Conservation (phyloP, 1,140 invertebrate genomes). For the Lucilia cuprina region DNA sequence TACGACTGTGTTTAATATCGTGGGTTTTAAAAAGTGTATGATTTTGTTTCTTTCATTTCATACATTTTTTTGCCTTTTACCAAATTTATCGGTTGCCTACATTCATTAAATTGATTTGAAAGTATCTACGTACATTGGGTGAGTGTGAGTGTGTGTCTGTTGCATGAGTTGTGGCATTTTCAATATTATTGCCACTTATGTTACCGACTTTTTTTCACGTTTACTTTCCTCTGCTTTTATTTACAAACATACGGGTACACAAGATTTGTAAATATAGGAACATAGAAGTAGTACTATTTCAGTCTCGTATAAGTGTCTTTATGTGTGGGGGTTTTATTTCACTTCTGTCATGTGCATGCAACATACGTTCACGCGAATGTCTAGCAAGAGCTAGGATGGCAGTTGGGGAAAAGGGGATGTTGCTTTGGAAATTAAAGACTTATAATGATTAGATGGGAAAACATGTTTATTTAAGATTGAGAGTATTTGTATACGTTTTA, state of each 20-base stretch:
- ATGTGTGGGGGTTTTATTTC: neutral
- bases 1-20: neutral
- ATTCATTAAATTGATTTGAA: conserved; percentile 18
- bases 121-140: neutral
- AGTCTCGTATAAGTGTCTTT: neutral
- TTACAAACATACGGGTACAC: neutral
- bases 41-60: neutral
- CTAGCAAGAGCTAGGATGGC: neutral
- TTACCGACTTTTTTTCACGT: neutral
- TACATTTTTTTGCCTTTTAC: neutral
- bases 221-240: neutral
- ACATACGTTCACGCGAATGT: neutral
- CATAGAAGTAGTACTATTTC: neutral
- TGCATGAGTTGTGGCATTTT: neutral
- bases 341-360: neutral
- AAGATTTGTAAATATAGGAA: neutral
- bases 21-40: neutral
- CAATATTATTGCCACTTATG: conserved; percentile 9
- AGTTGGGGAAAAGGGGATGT: neutral
- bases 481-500: neutral
- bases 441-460: neutral
- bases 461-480: conserved; percentile 8
- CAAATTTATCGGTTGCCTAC: conserved; percentile 6
- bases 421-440: conserved; percentile 14
- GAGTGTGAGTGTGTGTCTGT: neutral